Conservation (phyloP, 2,113 vertebrate species). For the Callorhinus ursinus region DNA sequence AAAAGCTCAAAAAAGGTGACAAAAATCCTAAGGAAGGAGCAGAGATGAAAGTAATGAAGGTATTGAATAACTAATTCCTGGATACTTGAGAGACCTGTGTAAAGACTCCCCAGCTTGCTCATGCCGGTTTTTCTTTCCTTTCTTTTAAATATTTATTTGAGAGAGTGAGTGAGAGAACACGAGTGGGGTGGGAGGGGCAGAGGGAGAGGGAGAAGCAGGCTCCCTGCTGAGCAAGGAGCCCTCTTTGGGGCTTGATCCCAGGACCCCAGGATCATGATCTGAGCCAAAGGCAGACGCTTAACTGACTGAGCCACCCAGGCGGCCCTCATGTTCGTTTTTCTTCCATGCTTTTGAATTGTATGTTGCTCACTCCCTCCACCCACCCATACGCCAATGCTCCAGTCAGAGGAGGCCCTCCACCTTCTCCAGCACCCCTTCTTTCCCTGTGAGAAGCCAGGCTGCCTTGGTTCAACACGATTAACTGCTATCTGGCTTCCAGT, state of each 20-base stretch:
- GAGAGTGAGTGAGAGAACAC: neutral
- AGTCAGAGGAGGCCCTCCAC: neutral
- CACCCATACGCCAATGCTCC: neutral
- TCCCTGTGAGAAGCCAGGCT: neutral
- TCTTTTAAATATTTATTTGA: no score
- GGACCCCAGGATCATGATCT: neutral
- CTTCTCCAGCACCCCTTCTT: neutral
- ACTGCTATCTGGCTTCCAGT: neutral
- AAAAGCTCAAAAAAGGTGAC: neutral
- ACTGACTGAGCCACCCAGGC: neutral
- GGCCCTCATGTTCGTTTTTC: neutral
- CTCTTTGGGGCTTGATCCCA: rapidly evolving
- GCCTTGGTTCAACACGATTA: neutral
- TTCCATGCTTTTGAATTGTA: neutral
- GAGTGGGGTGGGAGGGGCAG: no score
- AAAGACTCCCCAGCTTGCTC: neutral
- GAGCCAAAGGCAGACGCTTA: neutral
- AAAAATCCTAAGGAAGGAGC: neutral
- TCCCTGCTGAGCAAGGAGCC: neutral
- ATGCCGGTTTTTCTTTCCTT: neutral
- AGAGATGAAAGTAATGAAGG: neutral
- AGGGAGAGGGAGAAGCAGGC: neutral
- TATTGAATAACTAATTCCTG: neutral
- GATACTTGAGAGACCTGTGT: neutral
- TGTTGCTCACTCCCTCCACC: neutral